These are phyloP conservation scores for Tiliqua scincoides DNA, from an alignment of 2,113 vertebrate genomes.

Conservation along the genomic window DNA sequence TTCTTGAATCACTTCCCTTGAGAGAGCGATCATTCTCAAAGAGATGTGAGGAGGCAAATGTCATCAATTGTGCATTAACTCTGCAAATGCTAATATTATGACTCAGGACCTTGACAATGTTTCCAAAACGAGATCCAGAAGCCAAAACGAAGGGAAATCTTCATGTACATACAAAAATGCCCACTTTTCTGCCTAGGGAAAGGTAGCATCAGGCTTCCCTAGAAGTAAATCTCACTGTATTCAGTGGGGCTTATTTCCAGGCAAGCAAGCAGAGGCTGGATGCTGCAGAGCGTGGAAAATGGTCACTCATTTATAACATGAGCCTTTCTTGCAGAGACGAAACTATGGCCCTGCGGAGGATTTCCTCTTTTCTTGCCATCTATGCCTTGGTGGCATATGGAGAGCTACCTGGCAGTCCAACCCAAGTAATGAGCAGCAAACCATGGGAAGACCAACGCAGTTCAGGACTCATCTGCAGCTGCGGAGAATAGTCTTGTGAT, in stretches of 20 bases:
- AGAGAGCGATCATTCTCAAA: fast-evolving
- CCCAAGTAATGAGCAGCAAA: conserved; percentile 84
- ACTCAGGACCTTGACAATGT: background rate
- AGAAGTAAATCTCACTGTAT: background rate
- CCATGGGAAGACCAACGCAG: background rate
- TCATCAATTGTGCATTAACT: background rate
- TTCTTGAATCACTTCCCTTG: fast-evolving
- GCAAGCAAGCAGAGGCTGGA: no score
- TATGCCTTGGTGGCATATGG: conserved; percentile 88
- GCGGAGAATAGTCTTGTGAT: no score
- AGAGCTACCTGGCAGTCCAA: conserved; percentile 84
- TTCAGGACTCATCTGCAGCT: background rate
- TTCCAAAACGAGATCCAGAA: background rate
- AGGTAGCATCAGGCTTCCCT: no score
- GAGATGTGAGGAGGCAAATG: background rate
- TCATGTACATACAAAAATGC: no score
- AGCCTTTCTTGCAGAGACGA: conserved; percentile 77
- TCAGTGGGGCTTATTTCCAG: background rate
- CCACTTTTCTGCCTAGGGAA: conserved; percentile 18
- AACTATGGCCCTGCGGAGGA: conserved; percentile 88
- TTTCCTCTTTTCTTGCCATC: conserved; percentile 88
- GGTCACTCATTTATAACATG: conserved; percentile 55
- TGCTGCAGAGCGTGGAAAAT: conserved; percentile 30
- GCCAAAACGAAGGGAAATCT: background rate
- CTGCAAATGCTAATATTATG: background rate